These are phyloP conservation scores for Microtus pennsylvanicus DNA, from an alignment of 2,113 vertebrate species.

Conservation along the genomic window DNA sequence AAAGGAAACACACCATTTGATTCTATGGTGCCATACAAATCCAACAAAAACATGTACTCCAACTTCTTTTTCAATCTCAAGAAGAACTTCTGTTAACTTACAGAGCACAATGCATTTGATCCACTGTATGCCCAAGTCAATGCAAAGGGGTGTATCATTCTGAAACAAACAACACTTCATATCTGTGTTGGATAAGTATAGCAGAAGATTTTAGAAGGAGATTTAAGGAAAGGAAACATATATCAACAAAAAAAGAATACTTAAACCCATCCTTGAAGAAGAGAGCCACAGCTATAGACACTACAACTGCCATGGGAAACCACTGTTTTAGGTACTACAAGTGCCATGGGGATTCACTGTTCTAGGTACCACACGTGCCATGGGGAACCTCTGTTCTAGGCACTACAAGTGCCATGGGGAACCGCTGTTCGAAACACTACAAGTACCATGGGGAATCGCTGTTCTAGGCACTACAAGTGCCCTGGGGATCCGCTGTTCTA, in stretches of 20 bases:
- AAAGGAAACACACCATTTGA: slow-evolving; percentile 58
- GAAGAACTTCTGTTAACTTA: slow-evolving; percentile 47
- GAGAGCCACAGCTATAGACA: too few relatives aligned
- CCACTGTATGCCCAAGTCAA: not conserved
- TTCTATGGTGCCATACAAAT: slow-evolving; percentile 52
- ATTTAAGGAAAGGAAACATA: slow-evolving; percentile 39
- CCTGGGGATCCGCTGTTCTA: too few relatives aligned
- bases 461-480: too few relatives aligned
- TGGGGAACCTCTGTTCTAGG: too few relatives aligned
- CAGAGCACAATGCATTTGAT: slow-evolving; percentile 13
- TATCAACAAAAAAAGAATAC: slow-evolving; percentile 48
- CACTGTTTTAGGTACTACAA: too few relatives aligned
- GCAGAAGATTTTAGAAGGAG: slow-evolving; percentile 56
- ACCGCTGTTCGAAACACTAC: not conserved
- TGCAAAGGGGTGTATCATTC: not conserved
- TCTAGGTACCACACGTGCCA: too few relatives aligned
- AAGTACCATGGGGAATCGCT: too few relatives aligned
- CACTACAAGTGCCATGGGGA: not conserved
- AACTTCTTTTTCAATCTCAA: slow-evolving; percentile 62
- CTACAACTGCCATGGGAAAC: too few relatives aligned
- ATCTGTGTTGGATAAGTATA: slow-evolving; percentile 28
- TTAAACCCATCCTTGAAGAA: too few relatives aligned
- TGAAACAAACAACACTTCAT: slow-evolving; percentile 29
- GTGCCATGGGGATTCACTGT: too few relatives aligned
- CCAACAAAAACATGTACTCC: slow-evolving; percentile 40